Conservation (phyloP, 2,888 invertebrate species). For the Coremacera marginata region DNA sequence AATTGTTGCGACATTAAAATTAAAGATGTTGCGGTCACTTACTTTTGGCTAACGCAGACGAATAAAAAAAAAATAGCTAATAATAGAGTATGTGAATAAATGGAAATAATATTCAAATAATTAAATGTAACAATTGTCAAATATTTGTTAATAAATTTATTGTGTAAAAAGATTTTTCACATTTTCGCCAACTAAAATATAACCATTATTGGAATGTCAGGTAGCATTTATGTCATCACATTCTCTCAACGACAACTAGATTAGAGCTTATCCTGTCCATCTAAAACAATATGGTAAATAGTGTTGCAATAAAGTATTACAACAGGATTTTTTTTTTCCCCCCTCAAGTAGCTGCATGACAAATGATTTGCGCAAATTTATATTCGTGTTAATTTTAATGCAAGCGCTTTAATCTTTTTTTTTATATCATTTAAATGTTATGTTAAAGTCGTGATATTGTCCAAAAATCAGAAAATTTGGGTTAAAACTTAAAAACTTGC, state of each 20-base stretch:
- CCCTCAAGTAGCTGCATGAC: neutral
- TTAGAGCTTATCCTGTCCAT: too few relatives aligned
- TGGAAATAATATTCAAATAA: too few relatives aligned
- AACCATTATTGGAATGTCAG: too few relatives aligned
- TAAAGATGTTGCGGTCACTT: neutral
- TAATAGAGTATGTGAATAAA: too few relatives aligned
- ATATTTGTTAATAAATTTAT: too few relatives aligned
- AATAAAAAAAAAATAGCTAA: too few relatives aligned
- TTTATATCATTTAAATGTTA: neutral
- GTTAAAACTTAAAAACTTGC: neutral
- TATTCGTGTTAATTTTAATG: neutral
- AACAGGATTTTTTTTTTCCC: neutral
- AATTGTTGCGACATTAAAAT: too few relatives aligned
- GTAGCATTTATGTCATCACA: too few relatives aligned
- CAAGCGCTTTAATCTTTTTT: neutral
- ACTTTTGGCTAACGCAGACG: neutral
- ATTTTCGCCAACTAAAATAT: too few relatives aligned
- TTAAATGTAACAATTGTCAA: too few relatives aligned
- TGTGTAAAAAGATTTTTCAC: too few relatives aligned
- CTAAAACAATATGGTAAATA: neutral
- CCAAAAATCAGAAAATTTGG: neutral
- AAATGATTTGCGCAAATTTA: constrained; percentile 18
- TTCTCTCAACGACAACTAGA: too few relatives aligned
- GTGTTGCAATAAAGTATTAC: neutral
- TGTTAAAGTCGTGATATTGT: neutral